Evolutionary conservation across 2,113 vertebrate species (phyloP), one percentile per base, ranked within the genome.

Genomic region (Erinaceus europaeus): DNA sequence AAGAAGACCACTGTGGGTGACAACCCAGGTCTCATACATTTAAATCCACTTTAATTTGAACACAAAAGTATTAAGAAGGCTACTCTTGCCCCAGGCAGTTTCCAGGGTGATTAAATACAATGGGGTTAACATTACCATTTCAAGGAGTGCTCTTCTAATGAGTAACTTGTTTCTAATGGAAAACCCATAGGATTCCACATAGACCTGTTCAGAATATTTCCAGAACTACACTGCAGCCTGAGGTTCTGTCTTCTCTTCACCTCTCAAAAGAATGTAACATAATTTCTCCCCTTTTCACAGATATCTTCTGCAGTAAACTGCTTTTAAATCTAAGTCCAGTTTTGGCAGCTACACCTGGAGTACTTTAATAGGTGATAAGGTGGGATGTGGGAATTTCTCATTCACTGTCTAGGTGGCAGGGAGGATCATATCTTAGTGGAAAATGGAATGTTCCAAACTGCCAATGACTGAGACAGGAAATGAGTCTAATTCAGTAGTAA

Each of bases 401-500:
- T 23, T 40, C 34, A n/a, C 20, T 64, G 14, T 29, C 42, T 14
- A n/a, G n/a, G 10, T 40, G 27, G 15, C 17, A 38, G 62, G 42
- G 29, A 17, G 4, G 32, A 67, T 14, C 2, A 29, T 17, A 21
- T 38, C 23, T 61, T 18, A 15, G n/a, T n/a, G n/a, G n/a, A n/a
- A n/a, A n/a, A n/a, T n/a, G 11, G 0, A 2, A 32, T 64, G 14
- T 48, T 79, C 9, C 48, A 27, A 44, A 23, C 4, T 79, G 12
- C 1, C 38, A 72, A 4, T 40, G 17, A 40, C 0, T 13, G 1
- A 29, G 12, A 32, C 27, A 64, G 36, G 9, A 86, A 59, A 68
- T 81, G 23, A 86, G 59, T 74, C 23, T 61, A 74, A 68, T 81
- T 61, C 40, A 81, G 53, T 12, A 42, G 15, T 23, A 69, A 78